A percentile compares a stretch with the other conserved stretches of the same genome.
Evolutionary conservation across 1,140 invertebrate species (phyloP).

Genomic region (Procambarus virginalis): DNA sequence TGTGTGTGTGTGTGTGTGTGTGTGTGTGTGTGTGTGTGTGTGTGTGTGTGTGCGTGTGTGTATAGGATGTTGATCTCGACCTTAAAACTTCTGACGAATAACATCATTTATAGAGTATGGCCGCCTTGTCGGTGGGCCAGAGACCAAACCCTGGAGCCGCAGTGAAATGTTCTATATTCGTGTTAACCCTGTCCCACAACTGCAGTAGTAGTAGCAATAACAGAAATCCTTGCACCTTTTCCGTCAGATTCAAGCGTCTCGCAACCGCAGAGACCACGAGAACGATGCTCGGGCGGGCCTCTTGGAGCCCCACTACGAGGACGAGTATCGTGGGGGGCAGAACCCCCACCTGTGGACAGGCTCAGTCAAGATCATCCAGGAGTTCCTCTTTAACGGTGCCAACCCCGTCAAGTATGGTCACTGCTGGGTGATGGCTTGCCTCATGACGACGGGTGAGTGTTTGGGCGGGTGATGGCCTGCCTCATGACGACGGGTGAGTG

Average conservation of each 20-base stretch:
- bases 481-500: background rate
- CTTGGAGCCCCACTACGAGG: conserved; percentile 73
- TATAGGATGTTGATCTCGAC: too few species aligned
- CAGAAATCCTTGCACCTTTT: background rate
- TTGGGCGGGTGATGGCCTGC: too few species aligned
- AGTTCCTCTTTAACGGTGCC: conserved; percentile 78
- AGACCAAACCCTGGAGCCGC: too few species aligned
- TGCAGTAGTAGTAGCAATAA: too few species aligned
- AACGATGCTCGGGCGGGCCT: conserved; percentile 83
- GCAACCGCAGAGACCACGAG: conserved; percentile 78
- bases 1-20: too few species aligned
- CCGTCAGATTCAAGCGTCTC: conserved; percentile 29
- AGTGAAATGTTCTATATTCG: too few species aligned
- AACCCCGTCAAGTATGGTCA: conserved; percentile 82
- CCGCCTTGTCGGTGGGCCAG: too few species aligned
- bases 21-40: too few species aligned
- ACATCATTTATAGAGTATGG: too few species aligned
- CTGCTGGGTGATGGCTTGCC: conserved; percentile 86
- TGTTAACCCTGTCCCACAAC: too few species aligned
- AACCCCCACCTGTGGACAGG: conserved; percentile 81
- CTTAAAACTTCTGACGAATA: too few species aligned
- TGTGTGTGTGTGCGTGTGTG: too few species aligned
- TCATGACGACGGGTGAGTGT: conserved; percentile 79
- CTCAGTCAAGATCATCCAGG: conserved; percentile 79
- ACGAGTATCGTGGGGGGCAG: conserved; percentile 83